Conservation (phyloP, 2,888 invertebrate species). For the Trichacis sp. region DNA sequence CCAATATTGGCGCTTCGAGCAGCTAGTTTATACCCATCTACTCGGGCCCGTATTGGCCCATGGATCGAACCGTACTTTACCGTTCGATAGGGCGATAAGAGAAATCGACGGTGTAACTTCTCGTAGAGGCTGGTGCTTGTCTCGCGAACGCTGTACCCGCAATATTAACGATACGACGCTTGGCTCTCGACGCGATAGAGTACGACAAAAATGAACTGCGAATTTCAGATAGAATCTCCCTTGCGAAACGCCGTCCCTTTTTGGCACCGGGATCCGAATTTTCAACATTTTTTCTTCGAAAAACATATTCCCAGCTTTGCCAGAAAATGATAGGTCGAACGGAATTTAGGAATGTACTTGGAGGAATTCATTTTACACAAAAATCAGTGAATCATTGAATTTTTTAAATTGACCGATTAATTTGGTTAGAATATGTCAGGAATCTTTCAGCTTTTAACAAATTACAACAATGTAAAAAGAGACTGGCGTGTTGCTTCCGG, state of each 20-base stretch:
- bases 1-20: conserved; percentile 30
- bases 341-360: too few relatives aligned
- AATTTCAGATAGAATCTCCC: conserved; percentile 1
- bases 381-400: too few relatives aligned
- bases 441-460: too few relatives aligned
- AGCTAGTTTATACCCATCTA: conserved; percentile 34
- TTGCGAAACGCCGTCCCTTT: too few relatives aligned
- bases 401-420: too few relatives aligned
- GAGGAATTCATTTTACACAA: too few relatives aligned
- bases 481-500: too few relatives aligned
- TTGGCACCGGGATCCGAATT: neutral
- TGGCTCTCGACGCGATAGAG: conserved; percentile 28
- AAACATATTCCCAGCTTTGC: too few relatives aligned
- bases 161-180: conserved; percentile 41
- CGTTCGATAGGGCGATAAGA: conserved; percentile 39
- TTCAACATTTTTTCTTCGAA: neutral
- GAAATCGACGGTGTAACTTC: conserved; percentile 41
- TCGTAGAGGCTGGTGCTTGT: conserved; percentile 39
- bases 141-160: conserved; percentile 29
- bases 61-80: conserved; percentile 38
- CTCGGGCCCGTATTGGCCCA: conserved; percentile 25
- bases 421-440: too few relatives aligned
- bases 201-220: conserved; percentile 7
- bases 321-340: too few relatives aligned
- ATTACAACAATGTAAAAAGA: too few relatives aligned